Evolutionary conservation across 2,888 invertebrate species (phyloP), one percentile per base, ranked within the genome.

Genomic region (Drosophila mimetica): DNA sequence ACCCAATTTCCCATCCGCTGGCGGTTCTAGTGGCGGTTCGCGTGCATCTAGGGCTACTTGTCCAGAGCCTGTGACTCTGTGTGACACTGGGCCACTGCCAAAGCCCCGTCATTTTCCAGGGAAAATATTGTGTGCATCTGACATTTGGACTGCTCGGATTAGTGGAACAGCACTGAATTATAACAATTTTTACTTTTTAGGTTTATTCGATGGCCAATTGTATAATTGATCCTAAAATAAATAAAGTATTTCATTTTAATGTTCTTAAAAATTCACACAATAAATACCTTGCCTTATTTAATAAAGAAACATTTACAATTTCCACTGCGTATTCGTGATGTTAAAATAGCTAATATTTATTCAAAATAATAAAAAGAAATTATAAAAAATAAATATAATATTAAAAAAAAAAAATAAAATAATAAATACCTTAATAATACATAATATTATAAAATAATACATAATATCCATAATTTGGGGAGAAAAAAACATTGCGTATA

Each of bases 1-100:
- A 51, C 73, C 71, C 53, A 73, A 65, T 72, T 71, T 39, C 16
- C 36, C 44, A 28, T 25, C 25, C 9, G 14, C 30, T 53, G 39
- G 25, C 28, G 39, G 32, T 32, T 18, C 39, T 58, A 34, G 59
- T 59, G 20, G 61, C 16, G 63, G 37, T 16, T 46, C 63, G 60
- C 18, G 61, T 46, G 44, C 61, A 25, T 25, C 55, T 28, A 13
- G 44, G 44, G 16, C 44, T 44, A 44, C 28, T 44, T 28, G 25
- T 14, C 14, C 44, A 22, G 44, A 44, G 42, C 14, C 64, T 6
- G 14, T 39, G 47, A 18, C 52, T 48, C 70, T 71, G 61, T 46
- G n/a, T n/a, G 47, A 28, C 53, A 53, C 71, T 71, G 63, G 71
- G 71, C 67, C 69, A 65, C 69, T 67, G 69, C 69, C 69, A 54